Percentiles rank a stretch among this genome's conserved stretches.
These are phyloP conservation scores for Acanthochromis polyacanthus DNA, from an alignment of 2,113 vertebrate genomes.

Conservation along the genomic window DNA sequence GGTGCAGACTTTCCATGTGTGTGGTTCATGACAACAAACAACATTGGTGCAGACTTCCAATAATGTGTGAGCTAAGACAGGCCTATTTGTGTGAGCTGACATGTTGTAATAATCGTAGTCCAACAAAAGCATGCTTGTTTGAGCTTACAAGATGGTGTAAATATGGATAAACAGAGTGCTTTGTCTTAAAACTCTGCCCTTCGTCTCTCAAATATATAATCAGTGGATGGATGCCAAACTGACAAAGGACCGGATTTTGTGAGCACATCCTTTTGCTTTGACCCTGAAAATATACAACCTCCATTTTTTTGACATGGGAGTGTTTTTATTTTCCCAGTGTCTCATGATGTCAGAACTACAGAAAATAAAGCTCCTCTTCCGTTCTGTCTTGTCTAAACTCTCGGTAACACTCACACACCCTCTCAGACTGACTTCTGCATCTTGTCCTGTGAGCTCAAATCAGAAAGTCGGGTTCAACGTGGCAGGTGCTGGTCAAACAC, in stretches of 20 bases:
- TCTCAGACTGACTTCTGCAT: conserved; percentile 48
- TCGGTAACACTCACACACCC: neutral
- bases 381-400: conserved; percentile 43
- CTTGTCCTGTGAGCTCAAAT: conserved; percentile 57
- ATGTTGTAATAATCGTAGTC: conserved; percentile 48
- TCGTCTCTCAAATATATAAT: conserved; percentile 39
- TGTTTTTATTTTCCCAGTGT: conserved; percentile 15
- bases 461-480: conserved; percentile 35
- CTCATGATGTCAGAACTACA: conserved; percentile 45
- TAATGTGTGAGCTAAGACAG: conserved; percentile 60
- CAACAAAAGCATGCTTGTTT: conserved; percentile 73
- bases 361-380: conserved; percentile 5
- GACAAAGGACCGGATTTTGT: conserved; percentile 34
- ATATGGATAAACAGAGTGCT: conserved; percentile 56
- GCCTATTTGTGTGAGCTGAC: conserved; percentile 66
- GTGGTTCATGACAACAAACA: conserved; percentile 68
- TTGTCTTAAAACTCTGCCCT: conserved; percentile 34
- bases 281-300: conserved; percentile 45
- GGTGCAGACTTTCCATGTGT: conserved; percentile 47
- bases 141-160: conserved; percentile 48
- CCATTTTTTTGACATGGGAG: conserved; percentile 5
- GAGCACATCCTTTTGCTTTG: conserved; percentile 25
- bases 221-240: conserved; percentile 26
- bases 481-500: conserved; percentile 56
- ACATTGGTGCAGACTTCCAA: conserved; percentile 42